Evolutionary conservation across 2,797 vertebrate species (phyloP).

Genomic region (Caiman crocodilus): DNA sequence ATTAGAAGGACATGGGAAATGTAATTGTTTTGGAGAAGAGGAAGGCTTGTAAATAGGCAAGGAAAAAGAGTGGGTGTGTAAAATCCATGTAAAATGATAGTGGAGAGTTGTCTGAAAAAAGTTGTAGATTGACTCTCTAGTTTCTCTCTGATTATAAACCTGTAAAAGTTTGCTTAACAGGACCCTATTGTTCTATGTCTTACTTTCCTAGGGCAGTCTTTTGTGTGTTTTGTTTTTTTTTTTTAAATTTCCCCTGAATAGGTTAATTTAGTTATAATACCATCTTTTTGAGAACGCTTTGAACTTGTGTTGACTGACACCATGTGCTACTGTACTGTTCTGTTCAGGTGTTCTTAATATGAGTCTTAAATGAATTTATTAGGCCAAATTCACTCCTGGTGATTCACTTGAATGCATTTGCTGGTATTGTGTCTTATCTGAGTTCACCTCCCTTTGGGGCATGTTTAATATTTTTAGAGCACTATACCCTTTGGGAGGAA

Average conservation of each 20-base stretch:
- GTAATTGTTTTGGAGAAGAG: background rate
- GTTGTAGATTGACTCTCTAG: background rate
- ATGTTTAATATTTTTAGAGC: accelerated
- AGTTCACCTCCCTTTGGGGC: background rate
- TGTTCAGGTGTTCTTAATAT: background rate
- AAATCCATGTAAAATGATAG: background rate
- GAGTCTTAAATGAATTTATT: background rate
- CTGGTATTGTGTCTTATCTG: background rate
- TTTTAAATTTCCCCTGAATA: background rate
- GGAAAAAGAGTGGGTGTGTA: background rate
- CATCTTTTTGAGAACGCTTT: background rate
- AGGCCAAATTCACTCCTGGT: background rate
- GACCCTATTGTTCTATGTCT: background rate
- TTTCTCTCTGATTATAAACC: background rate
- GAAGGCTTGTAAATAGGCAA: conserved; percentile 8
- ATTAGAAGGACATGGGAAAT: background rate
- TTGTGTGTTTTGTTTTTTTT: background rate
- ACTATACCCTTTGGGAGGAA: background rate
- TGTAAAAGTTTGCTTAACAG: background rate
- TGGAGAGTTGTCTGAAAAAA: background rate
- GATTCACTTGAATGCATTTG: background rate
- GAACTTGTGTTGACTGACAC: background rate
- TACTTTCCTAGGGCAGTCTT: accelerated
- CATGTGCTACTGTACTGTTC: background rate
- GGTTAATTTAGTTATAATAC: background rate